Percentiles rank a stretch among this genome's conserved stretches.
phyloP scores from a whole-genome alignment of 2,888 invertebrate genomes.

The Hylaea fasciaria region DNA sequence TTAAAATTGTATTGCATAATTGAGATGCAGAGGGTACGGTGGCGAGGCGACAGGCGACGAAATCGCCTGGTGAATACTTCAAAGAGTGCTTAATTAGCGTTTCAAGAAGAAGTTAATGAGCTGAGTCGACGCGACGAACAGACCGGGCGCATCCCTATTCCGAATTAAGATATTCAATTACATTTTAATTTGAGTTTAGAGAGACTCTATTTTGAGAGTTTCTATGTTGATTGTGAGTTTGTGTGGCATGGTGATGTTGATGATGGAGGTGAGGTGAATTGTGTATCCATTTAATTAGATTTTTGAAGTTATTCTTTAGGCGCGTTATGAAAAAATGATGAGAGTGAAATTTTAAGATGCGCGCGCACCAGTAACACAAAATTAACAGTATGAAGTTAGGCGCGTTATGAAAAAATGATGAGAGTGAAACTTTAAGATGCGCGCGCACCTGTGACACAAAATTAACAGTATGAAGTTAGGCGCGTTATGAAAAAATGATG shows the following conservation, averaged over 20 bases:
- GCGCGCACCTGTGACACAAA: no score
- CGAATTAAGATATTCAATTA: conserved; percentile 50
- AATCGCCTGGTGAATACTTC: conserved; percentile 71
- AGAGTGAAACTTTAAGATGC: no score
- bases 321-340: no score
- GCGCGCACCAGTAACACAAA: no score
- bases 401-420: no score
- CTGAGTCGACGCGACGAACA: conserved; percentile 55
- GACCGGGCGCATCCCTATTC: conserved; percentile 45
- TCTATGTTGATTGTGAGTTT: conserved; percentile 15
- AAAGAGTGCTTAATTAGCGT: conserved; percentile 72
- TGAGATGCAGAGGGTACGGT: conserved; percentile 56
- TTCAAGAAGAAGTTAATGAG: conserved; percentile 73
- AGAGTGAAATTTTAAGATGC: no score
- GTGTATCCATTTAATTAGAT: conserved; percentile 1
- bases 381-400: no score
- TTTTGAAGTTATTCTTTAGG: background rate
- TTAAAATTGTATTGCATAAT: conserved; percentile 66
- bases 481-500: no score
- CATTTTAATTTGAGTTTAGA: conserved; percentile 22
- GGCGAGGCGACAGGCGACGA: conserved; percentile 50
- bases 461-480: no score
- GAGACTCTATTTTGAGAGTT: conserved; percentile 9
- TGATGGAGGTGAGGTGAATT: no score
- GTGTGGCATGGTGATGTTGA: no score